phyloP scores from a whole-genome alignment of 2,113 vertebrate genomes.

The Vidua chalybeata region DNA sequence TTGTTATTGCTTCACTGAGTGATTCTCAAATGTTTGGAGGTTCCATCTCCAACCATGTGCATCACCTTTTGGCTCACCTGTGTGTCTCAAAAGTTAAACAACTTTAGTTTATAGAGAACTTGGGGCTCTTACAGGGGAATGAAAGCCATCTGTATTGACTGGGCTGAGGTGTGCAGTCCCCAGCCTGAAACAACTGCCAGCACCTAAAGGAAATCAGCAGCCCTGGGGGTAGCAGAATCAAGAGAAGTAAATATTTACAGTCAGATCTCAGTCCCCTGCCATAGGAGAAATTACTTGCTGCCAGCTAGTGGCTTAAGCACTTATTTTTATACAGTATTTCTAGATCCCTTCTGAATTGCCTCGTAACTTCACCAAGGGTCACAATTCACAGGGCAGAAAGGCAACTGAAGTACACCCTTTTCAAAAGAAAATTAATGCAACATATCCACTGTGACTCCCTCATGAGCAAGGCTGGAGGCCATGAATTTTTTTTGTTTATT shows the following conservation, averaged over 20 bases:
- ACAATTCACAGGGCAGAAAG: neutral
- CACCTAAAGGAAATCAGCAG: neutral
- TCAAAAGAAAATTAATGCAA: neutral
- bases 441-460: neutral
- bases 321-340: neutral
- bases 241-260: neutral
- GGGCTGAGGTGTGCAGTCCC: neutral
- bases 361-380: neutral
- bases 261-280: neutral
- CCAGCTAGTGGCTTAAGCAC: neutral
- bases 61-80: neutral
- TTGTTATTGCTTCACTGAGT: neutral
- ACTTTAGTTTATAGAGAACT: neutral
- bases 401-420: neutral
- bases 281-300: neutral
- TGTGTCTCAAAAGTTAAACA: neutral
- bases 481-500: neutral
- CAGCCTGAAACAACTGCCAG: neutral
- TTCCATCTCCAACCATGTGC: neutral
- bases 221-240: neutral
- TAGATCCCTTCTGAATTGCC: neutral
- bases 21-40: neutral
- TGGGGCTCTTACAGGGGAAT: neutral
- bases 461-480: neutral
- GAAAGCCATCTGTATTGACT: neutral